Evolutionary conservation across 2,797 vertebrate genomes (phyloP).

Genomic region (Urocyon cinereoargenteus): DNA sequence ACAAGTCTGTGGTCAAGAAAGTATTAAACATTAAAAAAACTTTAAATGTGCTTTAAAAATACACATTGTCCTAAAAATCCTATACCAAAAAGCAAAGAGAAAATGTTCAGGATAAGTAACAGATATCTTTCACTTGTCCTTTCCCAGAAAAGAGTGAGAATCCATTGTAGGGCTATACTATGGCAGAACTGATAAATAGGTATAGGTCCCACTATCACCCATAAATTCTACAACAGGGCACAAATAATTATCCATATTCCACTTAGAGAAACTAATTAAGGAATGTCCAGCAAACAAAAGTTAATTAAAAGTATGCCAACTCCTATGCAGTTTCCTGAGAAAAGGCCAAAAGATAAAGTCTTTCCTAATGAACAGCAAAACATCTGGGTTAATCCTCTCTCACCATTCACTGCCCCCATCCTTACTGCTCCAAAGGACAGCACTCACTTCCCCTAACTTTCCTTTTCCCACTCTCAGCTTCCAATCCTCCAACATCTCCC

Average conservation of each 20-base stretch:
- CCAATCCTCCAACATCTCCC: not conserved
- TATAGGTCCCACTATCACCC: not conserved
- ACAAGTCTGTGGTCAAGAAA: not conserved
- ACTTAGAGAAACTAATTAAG: not conserved
- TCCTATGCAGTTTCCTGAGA: not conserved
- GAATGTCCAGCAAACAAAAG: not conserved
- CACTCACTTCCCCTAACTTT: not conserved
- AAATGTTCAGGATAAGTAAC: not conserved
- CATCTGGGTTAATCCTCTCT: not conserved
- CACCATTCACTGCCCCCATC: not conserved
- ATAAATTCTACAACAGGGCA: not conserved
- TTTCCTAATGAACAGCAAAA: not conserved
- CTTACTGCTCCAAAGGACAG: not conserved
- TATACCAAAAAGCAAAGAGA: not conserved
- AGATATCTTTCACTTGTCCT: not conserved
- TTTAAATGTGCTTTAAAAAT: not conserved
- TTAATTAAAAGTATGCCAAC: not conserved
- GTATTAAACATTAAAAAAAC: not conserved
- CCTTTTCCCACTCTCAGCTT: not conserved
- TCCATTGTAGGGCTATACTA: not conserved
- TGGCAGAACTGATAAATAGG: not conserved
- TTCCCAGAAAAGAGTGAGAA: not conserved
- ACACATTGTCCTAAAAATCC: not conserved
- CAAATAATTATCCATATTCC: not conserved
- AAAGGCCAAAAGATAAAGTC: not conserved